Conservation (phyloP, 2,797 vertebrate species). For the Lophura swinhoii region DNA sequence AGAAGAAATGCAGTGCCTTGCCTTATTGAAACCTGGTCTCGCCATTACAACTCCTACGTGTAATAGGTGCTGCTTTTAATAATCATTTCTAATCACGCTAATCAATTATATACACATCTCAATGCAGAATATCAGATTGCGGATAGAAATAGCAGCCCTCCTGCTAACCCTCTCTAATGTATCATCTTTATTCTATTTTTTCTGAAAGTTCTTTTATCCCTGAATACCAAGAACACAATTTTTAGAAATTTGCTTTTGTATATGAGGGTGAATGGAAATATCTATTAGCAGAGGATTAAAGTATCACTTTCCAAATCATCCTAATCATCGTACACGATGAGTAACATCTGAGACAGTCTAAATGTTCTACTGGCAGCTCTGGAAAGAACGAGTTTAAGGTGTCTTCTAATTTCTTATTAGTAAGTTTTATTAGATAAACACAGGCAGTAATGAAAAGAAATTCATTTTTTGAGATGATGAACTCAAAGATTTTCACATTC, state of each 20-base stretch:
- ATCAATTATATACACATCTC: background rate
- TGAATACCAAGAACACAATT: background rate
- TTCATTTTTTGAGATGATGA: background rate
- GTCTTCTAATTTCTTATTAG: background rate
- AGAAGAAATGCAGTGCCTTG: background rate
- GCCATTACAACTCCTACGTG: background rate
- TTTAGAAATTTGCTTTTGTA: background rate
- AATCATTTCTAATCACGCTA: background rate
- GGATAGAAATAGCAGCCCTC: background rate
- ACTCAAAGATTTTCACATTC: background rate
- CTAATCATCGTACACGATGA: background rate
- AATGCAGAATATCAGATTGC: background rate
- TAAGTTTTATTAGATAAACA: background rate
- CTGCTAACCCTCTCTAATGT: background rate
- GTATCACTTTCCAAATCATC: background rate
- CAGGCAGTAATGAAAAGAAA: background rate
- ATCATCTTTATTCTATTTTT: constrained; percentile 8
- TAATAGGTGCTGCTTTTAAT: background rate
- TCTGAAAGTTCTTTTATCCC: constrained; percentile 49
- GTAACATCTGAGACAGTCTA: background rate
- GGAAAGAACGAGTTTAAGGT: background rate
- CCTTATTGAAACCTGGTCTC: background rate
- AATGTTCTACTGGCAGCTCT: background rate
- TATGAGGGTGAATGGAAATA: background rate
- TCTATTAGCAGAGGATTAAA: background rate